Base-by-base conservation (phyloP, 2,888 invertebrate species). In the Macrosoma leucophasiata region DNA sequence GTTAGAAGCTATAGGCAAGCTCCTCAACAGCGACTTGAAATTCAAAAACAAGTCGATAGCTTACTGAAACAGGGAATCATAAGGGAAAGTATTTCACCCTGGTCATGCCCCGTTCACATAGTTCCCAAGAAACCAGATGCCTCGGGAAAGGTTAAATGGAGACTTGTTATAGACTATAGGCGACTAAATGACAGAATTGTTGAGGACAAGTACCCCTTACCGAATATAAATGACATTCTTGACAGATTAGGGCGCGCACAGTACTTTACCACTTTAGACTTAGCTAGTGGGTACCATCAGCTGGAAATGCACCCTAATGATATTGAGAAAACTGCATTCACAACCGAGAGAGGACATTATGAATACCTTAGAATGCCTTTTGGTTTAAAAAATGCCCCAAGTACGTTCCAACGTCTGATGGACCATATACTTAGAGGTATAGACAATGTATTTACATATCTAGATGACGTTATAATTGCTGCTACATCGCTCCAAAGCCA, bases 291-390 rank as follows among this genome's bases (percentile, higher is more conserved):
- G 0, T 52, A 50, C 17, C 49, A 55, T 17, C 50, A 58, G 21
- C 20, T 43, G 10, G 37, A 43, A 32, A 36, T 43, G 28, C n/a
- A 39, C 6, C 26, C 42, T n/a, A 28, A 39, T 9, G 53, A 57
- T 17, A 23, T 41, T 10, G 36, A 29, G 7, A 56, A 54, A 41
- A 60, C 59, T 0, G 51, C 53, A 1, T 55, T 60, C 22, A 41
- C 22, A 1, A 48, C 48, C 4, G 29, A 37, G 13, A 1, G 38
- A n/a, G 58, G 58, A 6, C 62, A 64, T 17, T 62, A 52, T 13
- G 61, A 63, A 36, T 62, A 55, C n/a, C 15, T 51, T 0, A 42
- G 61, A 36, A 62, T 61, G 58, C 59, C 58, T 0, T 58, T 61
- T 29, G 60, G 58, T 3, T 13, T 62, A 2, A 59, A 47, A 35